These are phyloP conservation scores for Nothoprocta perdicaria DNA, from an alignment of 2,113 vertebrate species.

Conservation along the genomic window DNA sequence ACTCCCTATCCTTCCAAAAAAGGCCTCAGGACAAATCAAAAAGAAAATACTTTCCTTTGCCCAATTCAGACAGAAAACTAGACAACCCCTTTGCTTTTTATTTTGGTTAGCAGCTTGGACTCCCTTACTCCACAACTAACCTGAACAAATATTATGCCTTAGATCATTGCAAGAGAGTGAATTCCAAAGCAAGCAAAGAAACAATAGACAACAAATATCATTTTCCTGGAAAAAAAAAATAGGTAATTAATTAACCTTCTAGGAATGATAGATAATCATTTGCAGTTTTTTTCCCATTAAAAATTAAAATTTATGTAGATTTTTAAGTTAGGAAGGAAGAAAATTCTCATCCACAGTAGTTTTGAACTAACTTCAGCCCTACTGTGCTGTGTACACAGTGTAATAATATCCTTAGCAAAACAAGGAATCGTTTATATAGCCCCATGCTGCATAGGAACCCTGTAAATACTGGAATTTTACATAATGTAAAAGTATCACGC, in stretches of 20 bases:
- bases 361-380: slow-evolving; percentile 13
- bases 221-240: neutral
- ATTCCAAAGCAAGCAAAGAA: slow-evolving; percentile 63
- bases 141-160: slow-evolving; percentile 64
- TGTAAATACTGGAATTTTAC: slow-evolving; percentile 52
- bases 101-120: slow-evolving; percentile 65
- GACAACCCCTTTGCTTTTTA: slow-evolving; percentile 12
- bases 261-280: neutral
- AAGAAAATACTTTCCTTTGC: slow-evolving; percentile 6
- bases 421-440: slow-evolving; percentile 24
- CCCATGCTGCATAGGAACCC: slow-evolving; percentile 27
- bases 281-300: neutral
- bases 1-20: neutral
- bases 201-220: slow-evolving; percentile 9
- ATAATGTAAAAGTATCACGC: neutral
- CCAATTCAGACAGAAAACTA: neutral
- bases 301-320: neutral
- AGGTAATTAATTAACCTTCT: neutral
- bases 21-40: neutral
- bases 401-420: slow-evolving; percentile 65
- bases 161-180: slow-evolving; percentile 28
- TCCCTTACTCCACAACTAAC: slow-evolving; percentile 29
- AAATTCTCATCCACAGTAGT: slow-evolving; percentile 13
- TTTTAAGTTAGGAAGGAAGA: neutral
- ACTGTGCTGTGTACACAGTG: slow-evolving; percentile 12